Conservation (phyloP, 2,113 vertebrate species). For the Zingel zingel region DNA sequence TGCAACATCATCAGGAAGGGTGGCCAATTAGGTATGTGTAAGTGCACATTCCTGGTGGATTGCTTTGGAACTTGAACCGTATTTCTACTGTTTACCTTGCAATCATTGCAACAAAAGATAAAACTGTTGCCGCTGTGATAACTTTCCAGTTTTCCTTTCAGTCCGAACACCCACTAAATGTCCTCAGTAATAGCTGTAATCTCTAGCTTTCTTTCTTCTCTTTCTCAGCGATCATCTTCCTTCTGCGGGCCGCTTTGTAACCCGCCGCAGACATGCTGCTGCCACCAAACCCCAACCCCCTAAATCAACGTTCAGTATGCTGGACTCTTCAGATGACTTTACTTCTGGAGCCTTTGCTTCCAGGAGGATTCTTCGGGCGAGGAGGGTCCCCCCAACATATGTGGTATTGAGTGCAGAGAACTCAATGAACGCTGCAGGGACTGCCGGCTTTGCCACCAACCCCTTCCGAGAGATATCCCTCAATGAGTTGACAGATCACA, state of each 20-base stretch:
- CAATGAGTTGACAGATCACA: conserved; percentile 54
- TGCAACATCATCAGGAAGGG: neutral
- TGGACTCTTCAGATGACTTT: conserved; percentile 80
- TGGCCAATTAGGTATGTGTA: neutral
- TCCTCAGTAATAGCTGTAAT: neutral
- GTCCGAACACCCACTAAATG: neutral
- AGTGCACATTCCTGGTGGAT: neutral
- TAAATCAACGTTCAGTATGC: neutral
- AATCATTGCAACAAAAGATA: too few relatives aligned
- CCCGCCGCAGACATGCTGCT: conserved; percentile 50
- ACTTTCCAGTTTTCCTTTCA: neutral
- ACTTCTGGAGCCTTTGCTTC: neutral
- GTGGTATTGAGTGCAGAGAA: conserved; percentile 51
- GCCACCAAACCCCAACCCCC: conserved; percentile 20
- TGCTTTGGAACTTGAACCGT: neutral
- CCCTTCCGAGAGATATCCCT: conserved; percentile 61
- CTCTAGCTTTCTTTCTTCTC: neutral
- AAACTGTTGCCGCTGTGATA: too few relatives aligned
- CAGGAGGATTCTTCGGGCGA: neutral
- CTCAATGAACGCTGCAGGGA: conserved; percentile 29
- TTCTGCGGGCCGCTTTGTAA: conserved; percentile 68
- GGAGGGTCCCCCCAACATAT: neutral
- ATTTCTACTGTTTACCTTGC: neutral
- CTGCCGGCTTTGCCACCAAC: conserved; percentile 1
- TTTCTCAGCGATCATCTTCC: conserved; percentile 45